phyloP scores from a whole-genome alignment of 2,888 invertebrate genomes.

The Tetrapedia diversipes region DNA sequence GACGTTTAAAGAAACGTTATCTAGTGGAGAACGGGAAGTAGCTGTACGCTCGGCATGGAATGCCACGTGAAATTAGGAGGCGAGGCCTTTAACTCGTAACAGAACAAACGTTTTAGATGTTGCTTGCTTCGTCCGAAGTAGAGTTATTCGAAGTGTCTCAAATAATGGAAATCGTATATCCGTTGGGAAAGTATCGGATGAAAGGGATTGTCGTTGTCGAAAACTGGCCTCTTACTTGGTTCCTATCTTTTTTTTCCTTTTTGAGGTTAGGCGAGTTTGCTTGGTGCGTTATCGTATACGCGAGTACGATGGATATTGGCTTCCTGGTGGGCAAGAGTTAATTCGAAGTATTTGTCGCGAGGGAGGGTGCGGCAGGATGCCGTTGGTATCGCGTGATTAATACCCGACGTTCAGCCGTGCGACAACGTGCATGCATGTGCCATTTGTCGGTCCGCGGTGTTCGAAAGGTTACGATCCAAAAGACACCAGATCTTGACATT shows the following conservation, averaged over 20 bases:
- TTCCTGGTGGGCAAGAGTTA: constrained; percentile 24
- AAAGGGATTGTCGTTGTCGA: no score
- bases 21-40: constrained; percentile 16
- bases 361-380: constrained; percentile 59
- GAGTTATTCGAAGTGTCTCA: neutral
- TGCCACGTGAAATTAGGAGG: constrained; percentile 20
- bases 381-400: constrained; percentile 68
- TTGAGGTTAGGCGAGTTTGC: no score
- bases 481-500: constrained; percentile 58
- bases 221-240: neutral
- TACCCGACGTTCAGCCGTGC: constrained; percentile 61
- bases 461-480: constrained; percentile 66
- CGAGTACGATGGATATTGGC: no score
- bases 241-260: no score
- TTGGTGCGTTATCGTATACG: no score
- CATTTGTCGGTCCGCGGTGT: constrained; percentile 68
- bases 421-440: constrained; percentile 62
- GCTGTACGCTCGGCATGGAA: neutral
- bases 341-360: constrained; percentile 48
- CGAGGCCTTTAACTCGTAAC: neutral
- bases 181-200: neutral
- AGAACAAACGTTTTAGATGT: neutral
- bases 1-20: constrained; percentile 28
- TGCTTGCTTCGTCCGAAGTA: neutral
- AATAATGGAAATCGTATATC: neutral